Evolutionary conservation across 1,140 invertebrate genomes (phyloP), one percentile per base, ranked within the genome.

Genomic region (Drepana arcuata): DNA sequence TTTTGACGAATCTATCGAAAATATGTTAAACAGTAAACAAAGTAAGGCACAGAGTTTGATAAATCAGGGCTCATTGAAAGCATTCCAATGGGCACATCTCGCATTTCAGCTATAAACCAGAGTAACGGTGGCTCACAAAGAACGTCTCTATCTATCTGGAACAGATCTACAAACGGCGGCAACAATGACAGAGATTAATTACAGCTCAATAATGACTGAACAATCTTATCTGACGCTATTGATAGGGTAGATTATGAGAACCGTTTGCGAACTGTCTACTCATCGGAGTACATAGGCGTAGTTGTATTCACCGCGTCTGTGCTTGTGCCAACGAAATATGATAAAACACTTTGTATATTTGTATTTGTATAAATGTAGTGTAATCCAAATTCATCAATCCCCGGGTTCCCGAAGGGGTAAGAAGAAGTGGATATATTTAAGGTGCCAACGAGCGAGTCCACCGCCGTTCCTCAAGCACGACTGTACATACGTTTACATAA

Each of bases 111-210:
- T 50, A 50, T 59, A 65, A 65, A 57, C 49, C 44, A 52, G 47
- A 60, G 47, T 55, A 56, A 40, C 39, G 33, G 39, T 18, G 11
- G 35, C 23, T 47, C 37, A 44, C 40, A 55, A 53, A 41, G 47
- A 39, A 32, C 34, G 36, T 35, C 41, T 51, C 28, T 60, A 57
- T 64, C 58, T 34, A 24, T 27, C 41, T 26, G 35, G 28, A 56
- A 46, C 48, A 64, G 62, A 61, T 62, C 58, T 57, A 51, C 37
- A 41, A 53, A 52, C 40, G 41, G 41, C 31, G 42, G 48, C 48
- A 56, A 53, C 53, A 62, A 57, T 60, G 67, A 63, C 61, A 53
- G 57, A 61, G 61, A 71, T 71, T 71, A 68, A 68, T 71, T 67
- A 68, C 56, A 41, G 30, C 33, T 41, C 63, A 60, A 61, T 63